phyloP scores from a whole-genome alignment of 2,888 invertebrate genomes.

The Xylota sylvarum region DNA sequence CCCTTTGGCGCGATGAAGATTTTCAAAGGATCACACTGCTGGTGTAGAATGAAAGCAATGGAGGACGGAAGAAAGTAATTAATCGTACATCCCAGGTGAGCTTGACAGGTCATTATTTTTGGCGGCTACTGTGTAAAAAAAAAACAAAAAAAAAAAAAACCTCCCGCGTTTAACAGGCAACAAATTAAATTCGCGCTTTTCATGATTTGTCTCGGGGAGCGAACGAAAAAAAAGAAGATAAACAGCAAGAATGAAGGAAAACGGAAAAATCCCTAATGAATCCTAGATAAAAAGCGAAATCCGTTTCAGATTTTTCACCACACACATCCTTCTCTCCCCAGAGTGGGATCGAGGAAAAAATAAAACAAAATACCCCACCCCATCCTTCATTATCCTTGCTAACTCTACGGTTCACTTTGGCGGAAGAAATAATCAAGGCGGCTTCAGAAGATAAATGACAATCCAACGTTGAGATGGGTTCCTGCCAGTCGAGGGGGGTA shows the following conservation, averaged over 20 bases:
- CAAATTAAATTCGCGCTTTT: slow-evolving; percentile 73
- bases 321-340: slow-evolving; percentile 16
- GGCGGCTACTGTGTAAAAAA: slow-evolving; percentile 49
- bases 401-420: slow-evolving; percentile 25
- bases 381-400: slow-evolving; percentile 21
- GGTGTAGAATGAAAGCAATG: background rate
- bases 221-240: slow-evolving; percentile 11
- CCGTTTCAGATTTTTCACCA: slow-evolving; percentile 63
- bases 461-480: slow-evolving; percentile 63
- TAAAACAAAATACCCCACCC: slow-evolving; percentile 24
- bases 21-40: slow-evolving; percentile 49
- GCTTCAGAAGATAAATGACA: slow-evolving; percentile 74
- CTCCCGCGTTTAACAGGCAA: slow-evolving; percentile 51
- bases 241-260: slow-evolving; percentile 27
- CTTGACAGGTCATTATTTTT: slow-evolving; percentile 76
- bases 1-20: slow-evolving; percentile 5
- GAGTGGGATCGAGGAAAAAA: slow-evolving; percentile 8
- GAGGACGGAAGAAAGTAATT: slow-evolving; percentile 72
- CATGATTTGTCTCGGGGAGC: slow-evolving; percentile 45
- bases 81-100: slow-evolving; percentile 74
- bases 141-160: slow-evolving; percentile 5
- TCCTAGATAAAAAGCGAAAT: slow-evolving; percentile 67
- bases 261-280: slow-evolving; percentile 66
- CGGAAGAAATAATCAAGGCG: slow-evolving; percentile 73
- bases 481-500: background rate